Base-by-base conservation (phyloP, 2,888 invertebrate species). In the Xylocampa areola region DNA sequence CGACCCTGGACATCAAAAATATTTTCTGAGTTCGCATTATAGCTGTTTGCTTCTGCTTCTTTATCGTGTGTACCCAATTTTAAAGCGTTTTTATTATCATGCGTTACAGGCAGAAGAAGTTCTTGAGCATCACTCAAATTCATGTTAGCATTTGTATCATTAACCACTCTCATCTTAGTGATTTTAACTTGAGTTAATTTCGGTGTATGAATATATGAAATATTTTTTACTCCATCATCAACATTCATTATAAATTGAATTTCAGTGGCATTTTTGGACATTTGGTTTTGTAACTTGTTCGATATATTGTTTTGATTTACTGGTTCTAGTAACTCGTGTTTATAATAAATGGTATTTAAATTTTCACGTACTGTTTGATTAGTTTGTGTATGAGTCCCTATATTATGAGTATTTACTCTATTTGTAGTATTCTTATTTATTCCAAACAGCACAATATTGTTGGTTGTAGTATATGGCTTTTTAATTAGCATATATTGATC, bases 131-230 rank as follows among this genome's bases (percentile, higher is more conserved):
- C 25, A 23, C 53, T 8, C 2, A 14, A 29, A 19, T 43, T 53
- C 2, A 19, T 14, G 32, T 33, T 6, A 13, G 27, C 2, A 14
- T 11, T 23, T 5, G 29, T 43, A 16, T 47, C 39, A 2, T 49
- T 69, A 7, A 57, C 8, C 8, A 36, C 25, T 39, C 39, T 45
- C 7, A 58, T 21, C 58, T 49, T 48, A 13, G 44, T 45, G n/a
- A 52, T 16, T 14, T 47, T 67, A 19, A 50, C 2, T 4, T 44
- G 14, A 16, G 4, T 41, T 0, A 36, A 6, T 30, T 21, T 21
- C 13, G 50, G 48, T 33, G 40, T 45, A 21, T 36, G n/a, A 27
- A 41, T 58, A 1, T 41, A 33, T 16, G 71, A 49, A 19, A 29
- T 25, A 21, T 49, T 58, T 35, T 49, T 47, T 32, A 11, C 10